These are phyloP conservation scores for Cyanistes caeruleus DNA, from an alignment of 2,113 vertebrate species.

Conservation along the genomic window DNA sequence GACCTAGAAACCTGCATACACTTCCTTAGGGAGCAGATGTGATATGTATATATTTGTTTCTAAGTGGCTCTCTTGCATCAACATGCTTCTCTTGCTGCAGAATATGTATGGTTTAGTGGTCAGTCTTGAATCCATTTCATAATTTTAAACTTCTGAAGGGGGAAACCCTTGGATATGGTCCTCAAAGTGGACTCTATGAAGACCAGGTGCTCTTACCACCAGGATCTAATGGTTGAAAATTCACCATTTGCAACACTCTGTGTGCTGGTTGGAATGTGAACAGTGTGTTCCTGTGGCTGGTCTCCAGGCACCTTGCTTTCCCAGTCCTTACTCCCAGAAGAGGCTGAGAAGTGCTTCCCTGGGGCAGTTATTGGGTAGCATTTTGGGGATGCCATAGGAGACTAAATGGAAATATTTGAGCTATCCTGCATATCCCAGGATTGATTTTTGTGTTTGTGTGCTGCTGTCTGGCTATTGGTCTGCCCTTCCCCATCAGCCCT, in stretches of 20 bases:
- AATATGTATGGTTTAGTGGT: conserved; percentile 51
- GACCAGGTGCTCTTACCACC: neutral
- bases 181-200: neutral
- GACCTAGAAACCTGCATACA: neutral
- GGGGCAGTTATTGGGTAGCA: neutral
- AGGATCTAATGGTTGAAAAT: neutral
- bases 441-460: neutral
- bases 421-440: neutral
- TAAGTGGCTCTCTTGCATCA: neutral
- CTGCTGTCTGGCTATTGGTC: neutral
- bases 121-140: conserved; percentile 62
- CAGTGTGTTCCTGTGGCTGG: neutral
- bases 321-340: neutral
- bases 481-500: neutral
- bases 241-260: neutral
- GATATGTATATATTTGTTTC: neutral
- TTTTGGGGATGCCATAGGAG: neutral
- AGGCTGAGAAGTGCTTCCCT: neutral
- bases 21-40: neutral
- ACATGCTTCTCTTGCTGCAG: conserved; percentile 24
- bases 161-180: neutral
- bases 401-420: neutral
- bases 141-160: neutral
- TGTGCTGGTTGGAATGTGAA: neutral
- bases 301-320: neutral